Evolutionary conservation across 2,888 invertebrate genomes (phyloP).

Genomic region (Plagiodera versicolora): DNA sequence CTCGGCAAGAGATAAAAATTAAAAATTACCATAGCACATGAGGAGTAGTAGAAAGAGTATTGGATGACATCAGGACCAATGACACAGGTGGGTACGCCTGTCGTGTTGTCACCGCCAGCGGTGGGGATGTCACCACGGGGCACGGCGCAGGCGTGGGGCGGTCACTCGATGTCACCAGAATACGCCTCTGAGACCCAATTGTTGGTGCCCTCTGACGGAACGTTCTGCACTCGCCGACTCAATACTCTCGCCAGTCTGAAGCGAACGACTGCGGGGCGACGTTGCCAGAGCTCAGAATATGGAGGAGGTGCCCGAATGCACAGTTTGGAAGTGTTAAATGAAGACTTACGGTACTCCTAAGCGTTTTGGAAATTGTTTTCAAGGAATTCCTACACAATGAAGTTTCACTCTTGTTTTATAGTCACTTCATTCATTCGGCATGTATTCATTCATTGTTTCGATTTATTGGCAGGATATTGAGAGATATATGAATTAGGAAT

Average conservation of each 20-base stretch:
- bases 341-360: too few species aligned
- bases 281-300: conserved; percentile 14
- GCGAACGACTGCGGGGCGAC: conserved; percentile 6
- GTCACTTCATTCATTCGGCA: too few species aligned
- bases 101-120: conserved; percentile 52
- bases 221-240: conserved; percentile 26
- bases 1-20: conserved; percentile 17
- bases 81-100: conserved; percentile 54
- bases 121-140: conserved; percentile 52
- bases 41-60: conserved; percentile 42
- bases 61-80: conserved; percentile 52
- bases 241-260: conserved; percentile 24
- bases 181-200: conserved; percentile 53
- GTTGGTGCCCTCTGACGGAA: conserved; percentile 50
- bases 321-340: too few species aligned
- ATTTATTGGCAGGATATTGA: too few species aligned
- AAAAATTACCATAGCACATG: conserved; percentile 12
- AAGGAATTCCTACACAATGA: too few species aligned
- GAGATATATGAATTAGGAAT: too few species aligned
- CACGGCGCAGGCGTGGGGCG: conserved; percentile 52
- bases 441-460: too few species aligned
- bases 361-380: too few species aligned
- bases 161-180: conserved; percentile 52
- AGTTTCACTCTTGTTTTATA: too few species aligned
- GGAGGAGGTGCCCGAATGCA: neutral